Evolutionary conservation across 1,140 invertebrate genomes (phyloP), one percentile per base, ranked within the genome.

Genomic region (Lordiphosa stackelbergi): DNA sequence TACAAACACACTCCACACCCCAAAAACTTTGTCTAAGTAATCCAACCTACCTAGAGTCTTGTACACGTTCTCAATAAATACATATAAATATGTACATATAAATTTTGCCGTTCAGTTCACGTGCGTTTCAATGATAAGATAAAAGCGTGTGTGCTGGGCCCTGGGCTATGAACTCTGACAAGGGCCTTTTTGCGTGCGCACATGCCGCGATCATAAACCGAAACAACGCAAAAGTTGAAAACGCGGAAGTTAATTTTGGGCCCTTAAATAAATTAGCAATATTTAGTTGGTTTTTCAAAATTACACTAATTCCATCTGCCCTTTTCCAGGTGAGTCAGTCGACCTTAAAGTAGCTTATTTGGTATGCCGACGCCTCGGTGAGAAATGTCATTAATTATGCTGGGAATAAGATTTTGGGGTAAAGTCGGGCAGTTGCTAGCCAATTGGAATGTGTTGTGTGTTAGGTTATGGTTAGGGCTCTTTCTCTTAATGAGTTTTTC

Each of bases 91-190:
- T 31, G 22, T 42, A 45, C 24, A 46, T 37, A 40, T 42, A 41
- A 41, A 40, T 49, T 73, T 78, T 51, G 36, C 24, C 43, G 59
- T 72, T 78, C 52, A 38, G 59, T 69, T 53, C 73, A 73, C 73
- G 73, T 77, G 73, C 53, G 45, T 34, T 51, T 71, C 65, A 78
- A 73, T 69, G 73, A 77, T 77, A 78, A 78, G 73, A 78, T 78
- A 59, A 61, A 40, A 58, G 43, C 22, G 10, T 37, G 16, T 10
- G 4, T 5, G 16, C 5, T 28, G 9, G 43, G 31, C 54, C n/a
- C 40, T 38, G 36, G 40, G 53, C 46, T 57, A 22, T 75, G 73
- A 77, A 77, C 73, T 72, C 68, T 60, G 7, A 12, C 6, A 31
- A 61, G 78, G 69, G 69, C 69, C 69, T 64, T 69, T 69, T 60